Conservation (phyloP, 2,888 invertebrate species). For the Hypolimnas misippus region DNA sequence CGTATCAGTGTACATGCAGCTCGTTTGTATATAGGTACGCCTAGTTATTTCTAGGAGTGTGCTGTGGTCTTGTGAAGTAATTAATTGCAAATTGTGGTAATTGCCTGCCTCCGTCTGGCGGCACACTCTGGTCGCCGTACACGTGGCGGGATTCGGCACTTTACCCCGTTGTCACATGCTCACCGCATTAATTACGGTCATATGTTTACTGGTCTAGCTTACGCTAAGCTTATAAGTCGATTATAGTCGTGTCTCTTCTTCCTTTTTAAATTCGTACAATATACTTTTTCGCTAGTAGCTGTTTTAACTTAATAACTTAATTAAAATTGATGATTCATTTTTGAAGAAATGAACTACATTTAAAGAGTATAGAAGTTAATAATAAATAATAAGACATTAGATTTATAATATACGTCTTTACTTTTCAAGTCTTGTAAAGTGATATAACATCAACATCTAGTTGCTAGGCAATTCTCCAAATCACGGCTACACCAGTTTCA, state of each 20-base stretch:
- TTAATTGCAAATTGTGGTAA: conserved; percentile 23
- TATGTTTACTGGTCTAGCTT: neutral
- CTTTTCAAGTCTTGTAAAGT: no score
- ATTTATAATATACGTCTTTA: no score
- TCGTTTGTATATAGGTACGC: conserved; percentile 4
- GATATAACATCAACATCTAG: no score
- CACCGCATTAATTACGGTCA: conserved; percentile 1
- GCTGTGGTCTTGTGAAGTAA: conserved; percentile 24
- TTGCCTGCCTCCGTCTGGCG: neutral
- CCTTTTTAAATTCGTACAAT: neutral
- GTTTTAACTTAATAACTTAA: no score
- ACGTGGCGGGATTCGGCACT: conserved; percentile 3
- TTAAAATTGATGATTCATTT: no score
- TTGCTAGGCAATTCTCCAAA: no score
- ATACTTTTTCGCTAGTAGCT: no score
- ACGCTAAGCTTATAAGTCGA: neutral
- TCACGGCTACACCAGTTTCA: no score
- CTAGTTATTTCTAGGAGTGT: conserved; percentile 11
- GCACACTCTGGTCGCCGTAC: neutral
- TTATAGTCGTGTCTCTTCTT: neutral
- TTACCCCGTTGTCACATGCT: conserved; percentile 4
- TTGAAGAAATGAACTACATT: no score
- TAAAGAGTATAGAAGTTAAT: no score
- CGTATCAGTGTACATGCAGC: neutral
- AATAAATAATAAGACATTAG: no score